Conservation (phyloP, 2,888 invertebrate genomes). For the Sarcophaga subvicina region DNA sequence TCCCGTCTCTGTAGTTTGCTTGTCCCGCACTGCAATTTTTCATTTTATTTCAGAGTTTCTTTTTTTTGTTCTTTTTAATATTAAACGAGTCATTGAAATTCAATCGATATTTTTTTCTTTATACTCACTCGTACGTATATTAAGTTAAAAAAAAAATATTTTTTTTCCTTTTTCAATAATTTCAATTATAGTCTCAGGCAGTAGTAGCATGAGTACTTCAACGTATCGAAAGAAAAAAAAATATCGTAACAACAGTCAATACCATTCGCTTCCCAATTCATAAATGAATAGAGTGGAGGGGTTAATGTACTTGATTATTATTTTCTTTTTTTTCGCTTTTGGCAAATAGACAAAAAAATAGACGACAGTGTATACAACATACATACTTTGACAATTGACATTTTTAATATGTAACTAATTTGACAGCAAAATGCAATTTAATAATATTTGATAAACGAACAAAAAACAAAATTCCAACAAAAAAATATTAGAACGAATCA, state of each 20-base stretch:
- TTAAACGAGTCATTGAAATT: slow-evolving; percentile 57
- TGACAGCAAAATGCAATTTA: slow-evolving; percentile 66
- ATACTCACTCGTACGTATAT: background rate
- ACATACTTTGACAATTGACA: slow-evolving; percentile 56
- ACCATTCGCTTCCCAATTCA: background rate
- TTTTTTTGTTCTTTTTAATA: background rate
- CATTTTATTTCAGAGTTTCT: background rate
- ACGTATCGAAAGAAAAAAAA: too few relatives aligned
- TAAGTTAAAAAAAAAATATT: too few relatives aligned
- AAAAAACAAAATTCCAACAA: background rate
- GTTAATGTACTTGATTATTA: slow-evolving; percentile 50
- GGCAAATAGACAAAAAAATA: slow-evolving; percentile 16
- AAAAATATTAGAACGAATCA: background rate
- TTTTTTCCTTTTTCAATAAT: slow-evolving; percentile 11
- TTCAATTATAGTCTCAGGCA: slow-evolving; percentile 48
- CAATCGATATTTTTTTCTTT: slow-evolving; percentile 60
- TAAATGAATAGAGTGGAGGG: slow-evolving; percentile 1
- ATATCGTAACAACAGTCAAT: too few relatives aligned
- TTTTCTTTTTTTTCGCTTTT: slow-evolving; percentile 10
- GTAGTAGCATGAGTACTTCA: background rate
- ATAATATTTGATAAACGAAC: slow-evolving; percentile 42
- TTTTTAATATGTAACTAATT: slow-evolving; percentile 66
- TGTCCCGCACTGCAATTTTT: background rate
- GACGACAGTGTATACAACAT: slow-evolving; percentile 6
- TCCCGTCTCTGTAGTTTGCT: too few relatives aligned